A percentile compares a stretch with the other conserved stretches of the same genome.
These are phyloP conservation scores for Trypoxylus dichotomus DNA, from an alignment of 1,140 invertebrate species.

Conservation along the genomic window DNA sequence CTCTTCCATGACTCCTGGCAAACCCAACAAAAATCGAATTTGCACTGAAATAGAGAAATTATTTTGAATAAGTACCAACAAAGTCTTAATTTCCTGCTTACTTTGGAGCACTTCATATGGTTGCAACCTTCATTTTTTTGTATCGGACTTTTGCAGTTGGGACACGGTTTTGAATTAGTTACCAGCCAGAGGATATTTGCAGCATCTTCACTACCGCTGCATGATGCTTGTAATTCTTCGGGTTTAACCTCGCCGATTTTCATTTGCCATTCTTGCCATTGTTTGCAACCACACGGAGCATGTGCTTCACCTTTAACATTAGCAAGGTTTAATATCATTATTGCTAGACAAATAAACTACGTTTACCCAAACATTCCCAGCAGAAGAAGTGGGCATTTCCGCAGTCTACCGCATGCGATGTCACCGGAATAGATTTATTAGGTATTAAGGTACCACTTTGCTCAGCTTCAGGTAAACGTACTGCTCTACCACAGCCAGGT, in stretches of 20 bases:
- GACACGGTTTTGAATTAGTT: constrained; percentile 75
- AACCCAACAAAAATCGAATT: constrained; percentile 78
- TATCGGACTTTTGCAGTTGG: constrained; percentile 73
- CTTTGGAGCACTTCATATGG: constrained; percentile 78
- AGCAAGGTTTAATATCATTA: neutral
- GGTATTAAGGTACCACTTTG: constrained; percentile 45
- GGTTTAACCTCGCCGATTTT: constrained; percentile 68
- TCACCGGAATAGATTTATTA: constrained; percentile 48
- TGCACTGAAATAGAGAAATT: constrained; percentile 59
- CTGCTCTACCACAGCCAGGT: constrained; percentile 69
- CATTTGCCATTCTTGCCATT: constrained; percentile 67
- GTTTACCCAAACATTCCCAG: constrained; percentile 60
- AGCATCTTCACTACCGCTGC: constrained; percentile 65
- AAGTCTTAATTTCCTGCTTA: constrained; percentile 44
- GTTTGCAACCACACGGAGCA: constrained; percentile 68
- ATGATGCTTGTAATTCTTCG: constrained; percentile 64
- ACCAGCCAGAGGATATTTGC: constrained; percentile 74
- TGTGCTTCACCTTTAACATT: constrained; percentile 63
- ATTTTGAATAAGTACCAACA: neutral
- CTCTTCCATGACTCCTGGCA: constrained; percentile 76
- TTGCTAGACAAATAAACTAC: neutral
- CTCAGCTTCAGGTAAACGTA: constrained; percentile 65
- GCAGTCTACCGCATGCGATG: constrained; percentile 73
- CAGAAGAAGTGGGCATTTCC: constrained; percentile 75
- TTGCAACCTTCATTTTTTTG: constrained; percentile 81